Base-by-base conservation (phyloP, 2,113 vertebrate genomes). In the Rhynchopsitta pachyrhyncha region DNA sequence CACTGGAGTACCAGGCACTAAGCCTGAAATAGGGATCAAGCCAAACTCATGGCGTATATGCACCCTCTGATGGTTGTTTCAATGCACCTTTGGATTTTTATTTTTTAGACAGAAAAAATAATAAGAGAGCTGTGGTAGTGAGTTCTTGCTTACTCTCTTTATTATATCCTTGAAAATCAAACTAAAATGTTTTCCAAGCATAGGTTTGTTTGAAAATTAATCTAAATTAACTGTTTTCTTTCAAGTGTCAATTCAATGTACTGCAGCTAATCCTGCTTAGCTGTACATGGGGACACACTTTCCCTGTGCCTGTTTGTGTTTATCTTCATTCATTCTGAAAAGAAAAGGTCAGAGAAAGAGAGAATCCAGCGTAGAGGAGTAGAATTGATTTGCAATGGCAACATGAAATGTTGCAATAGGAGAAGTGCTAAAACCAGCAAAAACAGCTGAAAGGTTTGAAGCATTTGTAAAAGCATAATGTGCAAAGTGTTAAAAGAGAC, bases 1-100 rank as follows among this genome's bases (percentile, higher is more conserved):
- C 44, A 44, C 23, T 20, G 8, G 3, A n/a, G n/a, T 44, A 28
- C 10, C 8, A 42, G 37, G 10, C 39, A 13, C 20, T 28, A 31
- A 70, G 41, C 14, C 16, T 81, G 60, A 86, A 92, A 63, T 1
- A 86, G 4, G 6, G 16, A 83, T 71, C 46, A 81, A 86, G 23
- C n/a, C 55, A 81, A 53, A 93, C 31, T 82, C 63, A 17, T 76
- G 86, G 84, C 89, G 29, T 87, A 25, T 71, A 91, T 89, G 91
- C 94, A 93, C 94, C 94, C 95, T 96, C 96, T 93, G 81, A 95
- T 96, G 89, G 93, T 37, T 84, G 62, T 85, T 95, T 79, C 69
- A 57, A 49, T 37, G 62, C 11, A 84, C 16, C 2, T 16, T 84
- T 64, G 53, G 42, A n/a, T 77, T 83, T 73, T 31, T 17, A 4